Evolutionary conservation across 37 sponge, comb jelly and placozoan species (phyloP).

Genomic region (Eunapius fragilis): DNA sequence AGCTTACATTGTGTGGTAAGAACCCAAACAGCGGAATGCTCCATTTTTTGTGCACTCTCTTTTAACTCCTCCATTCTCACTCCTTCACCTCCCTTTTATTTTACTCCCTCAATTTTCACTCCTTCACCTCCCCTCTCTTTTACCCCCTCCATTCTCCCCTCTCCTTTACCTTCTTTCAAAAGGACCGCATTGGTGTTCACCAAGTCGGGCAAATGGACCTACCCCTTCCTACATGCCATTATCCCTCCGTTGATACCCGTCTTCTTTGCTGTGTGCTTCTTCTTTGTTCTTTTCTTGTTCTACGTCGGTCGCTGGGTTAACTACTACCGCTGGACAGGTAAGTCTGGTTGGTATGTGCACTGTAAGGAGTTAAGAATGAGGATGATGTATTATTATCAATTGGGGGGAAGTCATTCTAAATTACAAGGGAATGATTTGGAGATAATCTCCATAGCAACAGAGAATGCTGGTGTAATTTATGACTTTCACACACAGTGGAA

Average conservation of each 20-base stretch:
- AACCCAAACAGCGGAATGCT: too few relatives aligned
- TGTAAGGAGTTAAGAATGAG: too few relatives aligned
- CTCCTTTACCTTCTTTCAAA: too few relatives aligned
- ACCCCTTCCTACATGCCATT: not conserved
- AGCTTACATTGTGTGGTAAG: conserved; percentile 70
- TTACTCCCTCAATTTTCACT: not conserved
- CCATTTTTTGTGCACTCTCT: not conserved
- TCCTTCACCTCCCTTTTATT: not conserved
- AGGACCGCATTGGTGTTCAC: conserved; percentile 48
- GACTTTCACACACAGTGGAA: too few relatives aligned
- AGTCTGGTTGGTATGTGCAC: not conserved
- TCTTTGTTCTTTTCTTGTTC: conserved; percentile 32
- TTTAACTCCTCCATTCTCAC: not conserved
- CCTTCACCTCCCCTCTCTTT: not conserved
- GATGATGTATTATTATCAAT: too few relatives aligned
- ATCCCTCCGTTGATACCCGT: not conserved
- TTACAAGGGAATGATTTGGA: too few relatives aligned
- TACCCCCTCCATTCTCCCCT: not conserved
- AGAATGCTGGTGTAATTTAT: too few relatives aligned
- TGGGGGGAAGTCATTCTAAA: too few relatives aligned
- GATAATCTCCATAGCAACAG: too few relatives aligned
- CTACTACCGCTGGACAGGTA: conserved; percentile 65
- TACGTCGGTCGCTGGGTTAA: conserved; percentile 35
- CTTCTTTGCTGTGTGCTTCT: conserved; percentile 32
- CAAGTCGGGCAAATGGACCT: not conserved